Conservation (phyloP, 2,113 vertebrate genomes). For the Neogobius melanostomus region DNA sequence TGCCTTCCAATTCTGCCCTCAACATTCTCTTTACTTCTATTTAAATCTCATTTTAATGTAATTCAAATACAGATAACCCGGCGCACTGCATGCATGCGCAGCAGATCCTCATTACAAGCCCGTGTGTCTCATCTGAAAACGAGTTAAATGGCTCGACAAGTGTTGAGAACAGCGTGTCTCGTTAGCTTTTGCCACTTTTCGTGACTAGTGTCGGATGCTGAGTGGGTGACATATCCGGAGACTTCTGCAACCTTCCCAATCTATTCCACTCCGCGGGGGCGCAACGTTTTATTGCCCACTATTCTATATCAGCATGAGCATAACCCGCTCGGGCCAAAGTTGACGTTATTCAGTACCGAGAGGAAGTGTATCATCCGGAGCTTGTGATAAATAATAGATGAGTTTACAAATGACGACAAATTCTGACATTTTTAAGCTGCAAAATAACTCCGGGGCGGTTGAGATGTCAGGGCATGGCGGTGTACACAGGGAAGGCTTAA, state of each 20-base stretch:
- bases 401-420: constrained; percentile 40
- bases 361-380: constrained; percentile 12
- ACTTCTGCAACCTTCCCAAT: constrained; percentile 11
- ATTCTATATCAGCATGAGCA: constrained; percentile 17
- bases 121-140: constrained; percentile 29
- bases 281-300: background rate
- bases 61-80: constrained; percentile 1
- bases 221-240: constrained; percentile 30
- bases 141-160: constrained; percentile 43
- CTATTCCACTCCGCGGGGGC: background rate
- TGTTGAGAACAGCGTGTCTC: constrained; percentile 43
- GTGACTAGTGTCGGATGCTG: constrained; percentile 38
- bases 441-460: constrained; percentile 41
- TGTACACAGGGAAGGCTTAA: constrained; percentile 40
- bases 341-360: constrained; percentile 8
- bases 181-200: constrained; percentile 44
- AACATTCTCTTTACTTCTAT: background rate
- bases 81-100: too few species aligned
- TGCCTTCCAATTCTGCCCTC: background rate
- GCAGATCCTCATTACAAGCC: constrained; percentile 14
- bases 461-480: constrained; percentile 35
- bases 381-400: constrained; percentile 47
- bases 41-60: background rate
- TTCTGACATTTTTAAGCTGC: constrained; percentile 39
- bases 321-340: constrained; percentile 10